A percentile compares a stretch with the other conserved stretches of the same genome.
Conservation (phyloP, 2,888 invertebrate genomes). For the Pharmacophagus antenor region DNA sequence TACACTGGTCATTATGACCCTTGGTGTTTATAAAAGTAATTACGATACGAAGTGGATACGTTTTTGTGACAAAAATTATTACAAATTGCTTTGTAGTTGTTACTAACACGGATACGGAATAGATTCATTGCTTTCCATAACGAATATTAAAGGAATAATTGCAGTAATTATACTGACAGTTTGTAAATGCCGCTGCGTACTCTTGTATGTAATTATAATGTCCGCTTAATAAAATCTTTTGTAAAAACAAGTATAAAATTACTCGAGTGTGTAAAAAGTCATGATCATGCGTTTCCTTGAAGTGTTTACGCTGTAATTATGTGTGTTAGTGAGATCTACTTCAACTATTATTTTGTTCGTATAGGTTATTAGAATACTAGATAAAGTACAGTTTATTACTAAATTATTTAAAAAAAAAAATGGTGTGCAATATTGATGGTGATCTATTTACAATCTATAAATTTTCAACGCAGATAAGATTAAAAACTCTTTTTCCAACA, state of each 20-base stretch:
- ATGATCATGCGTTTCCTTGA: constrained; percentile 25
- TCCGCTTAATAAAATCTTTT: constrained; percentile 23
- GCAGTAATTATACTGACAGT: constrained; percentile 24
- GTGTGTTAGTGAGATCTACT: background rate
- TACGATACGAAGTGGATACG: constrained; percentile 56
- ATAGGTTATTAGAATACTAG: background rate
- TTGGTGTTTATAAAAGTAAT: constrained; percentile 63
- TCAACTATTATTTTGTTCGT: background rate
- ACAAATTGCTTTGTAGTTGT: constrained; percentile 33
- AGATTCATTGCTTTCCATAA: constrained; percentile 29
- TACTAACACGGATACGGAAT: constrained; percentile 30
- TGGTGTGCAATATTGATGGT: too few species aligned
- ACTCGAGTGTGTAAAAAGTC: constrained; percentile 24
- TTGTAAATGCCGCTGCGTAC: constrained; percentile 18
- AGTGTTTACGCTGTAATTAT: constrained; percentile 27
- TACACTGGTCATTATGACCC: constrained; percentile 52
- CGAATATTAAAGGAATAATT: constrained; percentile 24
- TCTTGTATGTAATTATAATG: constrained; percentile 27
- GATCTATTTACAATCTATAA: too few species aligned
- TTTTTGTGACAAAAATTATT: constrained; percentile 53
- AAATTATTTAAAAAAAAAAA: too few species aligned
- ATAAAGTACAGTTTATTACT: background rate
- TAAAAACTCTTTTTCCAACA: too few species aligned
- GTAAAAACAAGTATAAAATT: constrained; percentile 30
- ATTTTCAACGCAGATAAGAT: too few species aligned